Conservation (phyloP, 2,113 vertebrate species). For the Pseudorhombus dupliciocellatus region DNA sequence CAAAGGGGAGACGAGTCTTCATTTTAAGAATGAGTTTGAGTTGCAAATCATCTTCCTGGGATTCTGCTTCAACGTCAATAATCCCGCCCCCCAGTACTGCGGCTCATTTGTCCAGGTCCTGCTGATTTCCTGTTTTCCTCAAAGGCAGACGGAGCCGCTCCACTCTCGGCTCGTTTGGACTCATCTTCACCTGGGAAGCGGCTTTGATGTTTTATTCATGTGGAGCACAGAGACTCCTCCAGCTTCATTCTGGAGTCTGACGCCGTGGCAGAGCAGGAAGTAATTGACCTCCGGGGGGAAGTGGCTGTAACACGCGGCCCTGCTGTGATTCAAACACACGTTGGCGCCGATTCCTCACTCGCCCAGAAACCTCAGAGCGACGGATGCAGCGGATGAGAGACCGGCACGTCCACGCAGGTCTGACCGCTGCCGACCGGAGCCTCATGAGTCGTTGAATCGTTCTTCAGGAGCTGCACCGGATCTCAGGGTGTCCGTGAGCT, state of each 20-base stretch:
- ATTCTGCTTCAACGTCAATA: no score
- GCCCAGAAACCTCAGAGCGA: no score
- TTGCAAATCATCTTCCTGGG: no score
- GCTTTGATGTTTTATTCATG: not conserved
- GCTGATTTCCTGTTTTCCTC: not conserved
- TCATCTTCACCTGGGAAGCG: not conserved
- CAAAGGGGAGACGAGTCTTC: no score
- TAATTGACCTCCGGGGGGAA: slow-evolving; percentile 40
- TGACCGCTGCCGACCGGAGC: no score
- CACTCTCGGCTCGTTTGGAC: not conserved
- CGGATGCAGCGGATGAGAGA: no score
- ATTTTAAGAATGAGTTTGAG: no score
- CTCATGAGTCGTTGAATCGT: no score
- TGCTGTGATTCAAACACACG: not conserved
- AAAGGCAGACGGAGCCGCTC: not conserved
- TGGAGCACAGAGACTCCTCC: slow-evolving; percentile 3
- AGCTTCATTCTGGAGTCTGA: slow-evolving; percentile 36
- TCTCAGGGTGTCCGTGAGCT: no score
- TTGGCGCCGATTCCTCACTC: not conserved
- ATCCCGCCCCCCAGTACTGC: not conserved
- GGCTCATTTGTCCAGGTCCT: not conserved
- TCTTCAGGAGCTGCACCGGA: no score
- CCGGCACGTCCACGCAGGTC: no score
- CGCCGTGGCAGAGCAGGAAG: slow-evolving; percentile 31
- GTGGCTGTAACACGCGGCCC: not conserved